Percentiles rank a stretch among this genome's conserved stretches.
Evolutionary conservation across 2,113 vertebrate species (phyloP).

Genomic region (Oceanodroma tethys): DNA sequence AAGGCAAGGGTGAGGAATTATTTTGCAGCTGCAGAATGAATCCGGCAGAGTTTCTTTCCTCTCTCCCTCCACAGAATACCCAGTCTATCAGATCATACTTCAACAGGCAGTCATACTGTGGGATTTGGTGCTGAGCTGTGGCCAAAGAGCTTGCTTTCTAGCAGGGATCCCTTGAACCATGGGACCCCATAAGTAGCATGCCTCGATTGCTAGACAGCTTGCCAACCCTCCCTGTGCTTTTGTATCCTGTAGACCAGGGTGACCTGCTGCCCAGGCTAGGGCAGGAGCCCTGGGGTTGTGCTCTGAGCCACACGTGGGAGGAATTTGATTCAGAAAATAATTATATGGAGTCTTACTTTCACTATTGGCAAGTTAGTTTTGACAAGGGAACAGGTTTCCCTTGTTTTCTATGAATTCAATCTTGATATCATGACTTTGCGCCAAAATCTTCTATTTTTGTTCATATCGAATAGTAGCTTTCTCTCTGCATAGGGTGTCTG

Average conservation of each 20-base stretch:
- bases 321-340: neutral
- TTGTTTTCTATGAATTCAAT: neutral
- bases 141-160: neutral
- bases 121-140: neutral
- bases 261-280: neutral
- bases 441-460: neutral
- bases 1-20: neutral
- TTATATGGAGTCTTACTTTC: neutral
- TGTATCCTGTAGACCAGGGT: too few relatives aligned
- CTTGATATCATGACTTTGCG: neutral
- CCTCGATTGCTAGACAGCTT: neutral
- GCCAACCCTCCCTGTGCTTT: neutral
- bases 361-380: neutral
- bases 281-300: neutral
- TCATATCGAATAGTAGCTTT: neutral
- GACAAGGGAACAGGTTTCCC: neutral
- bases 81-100: neutral
- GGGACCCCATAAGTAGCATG: neutral
- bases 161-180: neutral
- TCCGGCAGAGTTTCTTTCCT: neutral
- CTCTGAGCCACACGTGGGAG: neutral
- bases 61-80: neutral
- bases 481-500: too few relatives aligned
- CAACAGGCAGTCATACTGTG: neutral
- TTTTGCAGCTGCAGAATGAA: neutral